Conservation (phyloP, 2,113 vertebrate genomes). For the Spea bombifrons region DNA sequence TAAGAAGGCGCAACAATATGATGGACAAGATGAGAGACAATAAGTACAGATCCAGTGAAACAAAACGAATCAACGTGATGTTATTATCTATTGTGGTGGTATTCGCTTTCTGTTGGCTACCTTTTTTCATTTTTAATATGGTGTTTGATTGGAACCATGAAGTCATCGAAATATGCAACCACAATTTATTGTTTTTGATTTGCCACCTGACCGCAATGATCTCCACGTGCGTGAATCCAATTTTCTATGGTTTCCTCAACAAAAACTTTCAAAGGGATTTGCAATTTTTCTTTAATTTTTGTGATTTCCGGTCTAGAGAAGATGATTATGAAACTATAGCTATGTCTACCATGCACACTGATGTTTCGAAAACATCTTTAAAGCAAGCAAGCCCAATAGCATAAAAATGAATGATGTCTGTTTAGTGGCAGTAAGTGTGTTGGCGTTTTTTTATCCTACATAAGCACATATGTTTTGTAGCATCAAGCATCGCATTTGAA, state of each 20-base stretch:
- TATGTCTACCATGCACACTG: slow-evolving; percentile 85
- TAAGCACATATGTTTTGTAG: slow-evolving; percentile 53
- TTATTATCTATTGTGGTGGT: slow-evolving; percentile 82
- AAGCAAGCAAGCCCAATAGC: slow-evolving; percentile 70
- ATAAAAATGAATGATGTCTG: slow-evolving; percentile 68
- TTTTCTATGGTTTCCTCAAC: slow-evolving; percentile 87
- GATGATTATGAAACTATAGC: slow-evolving; percentile 86
- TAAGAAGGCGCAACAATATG: slow-evolving; percentile 76
- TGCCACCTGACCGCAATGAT: slow-evolving; percentile 86
- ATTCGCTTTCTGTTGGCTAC: slow-evolving; percentile 83
- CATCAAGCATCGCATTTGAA: slow-evolving; percentile 20
- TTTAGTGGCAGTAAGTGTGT: slow-evolving; percentile 43
- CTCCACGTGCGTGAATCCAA: slow-evolving; percentile 82
- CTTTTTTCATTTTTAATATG: slow-evolving; percentile 82
- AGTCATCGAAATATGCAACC: slow-evolving; percentile 73
- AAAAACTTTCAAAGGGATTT: slow-evolving; percentile 86
- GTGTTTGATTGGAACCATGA: slow-evolving; percentile 84
- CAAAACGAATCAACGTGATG: slow-evolving; percentile 82
- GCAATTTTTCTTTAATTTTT: slow-evolving; percentile 78
- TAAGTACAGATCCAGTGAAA: slow-evolving; percentile 77
- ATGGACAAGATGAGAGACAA: slow-evolving; percentile 84
- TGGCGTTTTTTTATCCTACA: slow-evolving; percentile 45
- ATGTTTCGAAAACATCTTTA: slow-evolving; percentile 81
- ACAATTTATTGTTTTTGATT: slow-evolving; percentile 80
- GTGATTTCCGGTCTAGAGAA: slow-evolving; percentile 71